Base-by-base conservation (phyloP, 2,888 invertebrate genomes). In the Serripes groenlandicus region DNA sequence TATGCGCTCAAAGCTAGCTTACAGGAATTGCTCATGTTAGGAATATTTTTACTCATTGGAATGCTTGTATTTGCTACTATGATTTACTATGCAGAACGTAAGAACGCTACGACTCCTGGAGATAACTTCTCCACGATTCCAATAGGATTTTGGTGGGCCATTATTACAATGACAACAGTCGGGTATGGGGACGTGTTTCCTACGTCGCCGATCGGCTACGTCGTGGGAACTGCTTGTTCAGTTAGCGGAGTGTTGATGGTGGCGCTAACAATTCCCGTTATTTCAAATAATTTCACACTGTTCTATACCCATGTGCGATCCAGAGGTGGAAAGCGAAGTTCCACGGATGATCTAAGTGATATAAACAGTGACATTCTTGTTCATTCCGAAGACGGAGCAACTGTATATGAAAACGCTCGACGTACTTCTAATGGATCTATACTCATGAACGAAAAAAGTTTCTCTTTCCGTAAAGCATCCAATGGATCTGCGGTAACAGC, bases 131-230 rank as follows among this genome's bases (percentile, higher is more conserved):
- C 90, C 52, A 94, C 94, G 34, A 95, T 95, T 79, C 95, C 94
- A 3, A 90, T 93, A 28, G 94, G 94, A 3, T 93, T 95, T 85
- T 95, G 95, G 95, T 95, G 94, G 94, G 94, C 94, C 1, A 93
- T 95, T 75, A 93, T 94, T 84, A 94, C 94, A 74, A 94, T 94
- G 93, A 94, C 94, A 34, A 94, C 94, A 0, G 94, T 94, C 3
- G 94, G 94, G 5, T 94, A 94, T 78, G 94, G 94, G 15, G 94
- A 94, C 83, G 92, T 94, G n/a, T 89, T 86, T 66, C 94, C 94
- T 0, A 89, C 82, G 34, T 90, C 92, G 3, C 89, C 93, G 3
- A 83, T 92, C 26, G 94, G 94, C 1, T 92, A 92, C 79, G 83
- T 94, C 37, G 92, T 94, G 26, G 94, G 94, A 5, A 92, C 92